Base-by-base conservation (phyloP, 2,113 vertebrate species). In the Lepus americanus region DNA sequence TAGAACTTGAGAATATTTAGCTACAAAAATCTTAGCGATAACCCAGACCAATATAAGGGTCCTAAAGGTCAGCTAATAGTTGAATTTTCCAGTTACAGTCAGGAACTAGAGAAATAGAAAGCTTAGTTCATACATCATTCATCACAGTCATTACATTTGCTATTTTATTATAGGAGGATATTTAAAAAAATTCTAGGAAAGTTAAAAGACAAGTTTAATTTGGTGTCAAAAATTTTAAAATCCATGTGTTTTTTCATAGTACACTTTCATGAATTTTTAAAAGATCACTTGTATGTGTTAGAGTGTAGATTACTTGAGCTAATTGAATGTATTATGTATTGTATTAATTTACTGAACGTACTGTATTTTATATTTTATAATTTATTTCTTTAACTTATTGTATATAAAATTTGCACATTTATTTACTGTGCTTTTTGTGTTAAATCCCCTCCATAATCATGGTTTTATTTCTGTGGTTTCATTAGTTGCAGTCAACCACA, bases 51-150 rank as follows among this genome's bases (percentile, higher is more conserved):
- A 51, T 1, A 13, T 73, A 88, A 73, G 33, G 14, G 27, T 33
- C 92, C 51, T 13, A 4, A 89, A 66, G 36, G 63, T 22, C 20
- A 80, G 76, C 49, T 87, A 70, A 3, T 51, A 90, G n/a, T 19
- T 87, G 33, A 76, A 29, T 87, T 93, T 92, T 90, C 53, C 39
- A 84, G 33, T 84, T 77, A 80, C 59, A 93, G 22, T 63, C 31
- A 63, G 6, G 27, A 76, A 94, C 82, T 14, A 93, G 14, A 92
- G 49, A 64, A 89, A 81, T 59, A 49, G 44, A 79, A 93, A 85
- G 1, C 25, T 72, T 88, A 81, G 66, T 77, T 72, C 27, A 89
- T 91, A 66, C 0, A 23, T 61, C 19, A 29, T 19, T 86, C 19
- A 51, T 73, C 22, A 4, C 53, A 7, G 13, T 20, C 25, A 49